These are phyloP conservation scores for Alectura lathami DNA, from an alignment of 2,113 vertebrate species.

Conservation along the genomic window DNA sequence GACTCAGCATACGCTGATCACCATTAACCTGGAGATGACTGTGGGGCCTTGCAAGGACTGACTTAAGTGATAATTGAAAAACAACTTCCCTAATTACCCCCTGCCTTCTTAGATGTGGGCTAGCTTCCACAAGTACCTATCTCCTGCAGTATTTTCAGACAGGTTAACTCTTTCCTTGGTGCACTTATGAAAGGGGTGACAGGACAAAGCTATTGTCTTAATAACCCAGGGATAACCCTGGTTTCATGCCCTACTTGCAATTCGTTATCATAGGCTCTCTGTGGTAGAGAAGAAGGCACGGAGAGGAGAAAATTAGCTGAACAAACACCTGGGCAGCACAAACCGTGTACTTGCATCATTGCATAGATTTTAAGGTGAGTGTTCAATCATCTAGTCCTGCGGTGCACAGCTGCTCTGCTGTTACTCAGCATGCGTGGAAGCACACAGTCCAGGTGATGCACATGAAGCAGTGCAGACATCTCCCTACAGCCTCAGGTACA, in stretches of 20 bases:
- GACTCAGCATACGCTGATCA: background rate
- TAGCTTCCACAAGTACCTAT: background rate
- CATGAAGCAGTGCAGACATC: rapidly evolving
- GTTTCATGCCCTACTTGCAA: background rate
- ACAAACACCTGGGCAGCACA: rapidly evolving
- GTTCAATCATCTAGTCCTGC: background rate
- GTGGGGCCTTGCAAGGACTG: background rate
- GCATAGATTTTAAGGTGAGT: background rate
- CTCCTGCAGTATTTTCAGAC: background rate
- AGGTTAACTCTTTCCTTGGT: background rate
- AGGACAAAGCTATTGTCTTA: background rate
- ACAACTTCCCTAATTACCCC: conserved; percentile 11
- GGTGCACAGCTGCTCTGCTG: background rate
- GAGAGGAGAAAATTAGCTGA: background rate
- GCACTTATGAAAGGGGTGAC: background rate
- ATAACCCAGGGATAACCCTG: background rate
- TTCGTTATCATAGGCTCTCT: background rate
- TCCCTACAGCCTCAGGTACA: background rate
- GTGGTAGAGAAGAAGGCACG: background rate
- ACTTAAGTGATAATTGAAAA: conserved; percentile 34
- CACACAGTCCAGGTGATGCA: background rate
- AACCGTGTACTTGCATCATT: background rate
- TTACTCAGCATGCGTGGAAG: background rate
- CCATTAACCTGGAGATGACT: conserved; percentile 14
- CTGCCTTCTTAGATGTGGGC: background rate